Evolutionary conservation across 2,797 vertebrate genomes (phyloP).

Genomic region (Luscinia megarhynchos): DNA sequence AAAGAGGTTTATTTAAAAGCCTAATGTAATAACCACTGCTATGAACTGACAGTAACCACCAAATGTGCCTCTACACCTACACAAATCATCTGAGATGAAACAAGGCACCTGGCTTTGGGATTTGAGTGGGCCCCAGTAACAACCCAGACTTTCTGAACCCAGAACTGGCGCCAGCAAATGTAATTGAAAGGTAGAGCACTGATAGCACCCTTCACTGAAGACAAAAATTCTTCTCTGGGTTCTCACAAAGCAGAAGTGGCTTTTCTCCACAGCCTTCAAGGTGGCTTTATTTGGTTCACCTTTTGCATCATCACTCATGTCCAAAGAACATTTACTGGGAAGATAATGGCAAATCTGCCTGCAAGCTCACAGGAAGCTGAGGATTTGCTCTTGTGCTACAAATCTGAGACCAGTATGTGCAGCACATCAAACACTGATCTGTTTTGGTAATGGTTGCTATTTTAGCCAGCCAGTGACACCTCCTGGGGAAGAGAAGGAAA

Average conservation of each 20-base stretch:
- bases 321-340: background rate
- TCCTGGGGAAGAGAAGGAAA: slow-evolving; percentile 48
- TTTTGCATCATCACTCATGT: background rate
- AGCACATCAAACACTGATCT: background rate
- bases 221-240: background rate
- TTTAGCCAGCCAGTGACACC: slow-evolving; percentile 50
- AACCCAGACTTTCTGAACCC: background rate
- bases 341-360: background rate
- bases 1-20: background rate
- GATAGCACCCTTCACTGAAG: background rate
- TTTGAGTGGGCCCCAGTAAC: background rate
- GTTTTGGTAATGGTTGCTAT: background rate
- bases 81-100: background rate
- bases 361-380: background rate
- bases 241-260: background rate
- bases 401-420: background rate
- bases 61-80: background rate
- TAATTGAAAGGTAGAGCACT: background rate
- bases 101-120: background rate
- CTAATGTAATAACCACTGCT: background rate
- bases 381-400: background rate
- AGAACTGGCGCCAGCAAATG: background rate
- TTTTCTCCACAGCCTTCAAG: background rate
- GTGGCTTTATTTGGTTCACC: background rate
- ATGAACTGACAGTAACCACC: background rate